Evolutionary conservation across 2,113 vertebrate genomes (phyloP).

Genomic region (Sebastes schlegelii): DNA sequence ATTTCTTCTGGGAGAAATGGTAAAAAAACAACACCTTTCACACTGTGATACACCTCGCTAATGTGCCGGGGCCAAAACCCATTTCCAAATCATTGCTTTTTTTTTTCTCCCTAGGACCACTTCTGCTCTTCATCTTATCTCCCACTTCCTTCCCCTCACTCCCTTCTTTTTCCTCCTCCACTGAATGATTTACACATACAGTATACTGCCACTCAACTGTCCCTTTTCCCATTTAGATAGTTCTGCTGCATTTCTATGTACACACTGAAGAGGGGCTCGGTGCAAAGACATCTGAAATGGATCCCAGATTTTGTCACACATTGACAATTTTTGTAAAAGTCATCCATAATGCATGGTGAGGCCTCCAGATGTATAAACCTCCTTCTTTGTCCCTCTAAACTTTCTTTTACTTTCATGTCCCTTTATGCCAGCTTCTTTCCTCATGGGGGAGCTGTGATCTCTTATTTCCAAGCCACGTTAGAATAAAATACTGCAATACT

Average conservation of each 20-base stretch:
- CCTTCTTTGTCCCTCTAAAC: slow-evolving; percentile 35
- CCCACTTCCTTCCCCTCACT: slow-evolving; percentile 11
- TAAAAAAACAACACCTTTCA: slow-evolving; percentile 47
- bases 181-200: slow-evolving; percentile 45
- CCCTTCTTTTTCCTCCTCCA: not conserved
- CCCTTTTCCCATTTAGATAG: slow-evolving; percentile 35
- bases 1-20: slow-evolving; percentile 50
- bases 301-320: slow-evolving; percentile 44
- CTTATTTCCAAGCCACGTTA: slow-evolving; percentile 9
- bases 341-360: slow-evolving; percentile 38
- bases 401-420: slow-evolving; percentile 30
- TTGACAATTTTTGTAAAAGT: slow-evolving; percentile 29
- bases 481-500: slow-evolving; percentile 2
- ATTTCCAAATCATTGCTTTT: slow-evolving; percentile 59
- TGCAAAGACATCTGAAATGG: slow-evolving; percentile 44
- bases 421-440: slow-evolving; percentile 28
- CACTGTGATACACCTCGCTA: slow-evolving; percentile 39
- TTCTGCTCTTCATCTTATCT: slow-evolving; percentile 53
- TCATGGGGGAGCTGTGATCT: slow-evolving; percentile 63
- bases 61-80: slow-evolving; percentile 34
- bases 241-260: slow-evolving; percentile 24
- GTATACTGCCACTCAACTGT: slow-evolving; percentile 29
- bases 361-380: slow-evolving; percentile 1
- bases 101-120: slow-evolving; percentile 24
- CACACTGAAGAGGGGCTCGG: slow-evolving; percentile 3